These are phyloP conservation scores for Unio delphinus DNA, from an alignment of 2,888 invertebrate species.

Conservation along the genomic window DNA sequence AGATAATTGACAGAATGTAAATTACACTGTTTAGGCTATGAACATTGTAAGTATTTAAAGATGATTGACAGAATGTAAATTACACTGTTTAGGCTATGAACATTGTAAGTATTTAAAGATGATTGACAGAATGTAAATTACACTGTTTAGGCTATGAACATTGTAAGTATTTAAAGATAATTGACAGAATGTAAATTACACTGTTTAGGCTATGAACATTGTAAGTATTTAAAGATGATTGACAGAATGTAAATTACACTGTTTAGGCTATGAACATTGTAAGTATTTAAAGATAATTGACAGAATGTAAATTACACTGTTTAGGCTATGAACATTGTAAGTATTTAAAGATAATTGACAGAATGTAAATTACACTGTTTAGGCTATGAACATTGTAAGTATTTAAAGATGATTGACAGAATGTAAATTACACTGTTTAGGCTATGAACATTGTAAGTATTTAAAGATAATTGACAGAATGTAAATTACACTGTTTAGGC, in stretches of 20 bases:
- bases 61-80: too few relatives aligned
- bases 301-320: too few relatives aligned
- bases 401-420: not conserved
- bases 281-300: conserved; percentile 15
- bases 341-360: conserved; percentile 8
- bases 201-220: conserved; percentile 41
- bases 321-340: conserved; percentile 50
- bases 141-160: conserved; percentile 48
- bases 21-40: too few relatives aligned
- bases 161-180: conserved; percentile 36
- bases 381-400: conserved; percentile 55
- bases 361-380: conserved; percentile 16
- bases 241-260: not conserved
- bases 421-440: not conserved
- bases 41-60: too few relatives aligned
- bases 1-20: too few relatives aligned
- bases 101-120: conserved; percentile 39
- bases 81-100: conserved; percentile 46
- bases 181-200: too few relatives aligned
- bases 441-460: conserved; percentile 53
- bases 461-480: not conserved
- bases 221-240: conserved; percentile 29
- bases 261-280: conserved; percentile 54
- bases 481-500: conserved; percentile 31
- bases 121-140: too few relatives aligned